Evolutionary conservation across 2,888 invertebrate species (phyloP).

Genomic region (Drosophila histrio): DNA sequence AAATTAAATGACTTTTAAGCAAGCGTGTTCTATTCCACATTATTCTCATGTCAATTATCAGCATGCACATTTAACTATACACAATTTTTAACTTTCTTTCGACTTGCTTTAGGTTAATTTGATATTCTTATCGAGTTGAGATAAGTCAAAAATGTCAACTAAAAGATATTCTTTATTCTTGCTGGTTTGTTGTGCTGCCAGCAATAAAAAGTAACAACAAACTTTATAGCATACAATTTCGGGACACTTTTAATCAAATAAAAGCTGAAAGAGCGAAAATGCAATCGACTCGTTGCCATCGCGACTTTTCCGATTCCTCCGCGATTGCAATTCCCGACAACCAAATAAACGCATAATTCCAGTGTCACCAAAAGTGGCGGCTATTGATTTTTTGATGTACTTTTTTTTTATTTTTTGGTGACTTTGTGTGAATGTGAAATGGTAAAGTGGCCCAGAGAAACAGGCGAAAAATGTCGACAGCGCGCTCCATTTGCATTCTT

Average conservation of each 20-base stretch:
- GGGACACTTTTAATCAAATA: conserved; percentile 34
- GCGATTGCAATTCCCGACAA: conserved; percentile 19
- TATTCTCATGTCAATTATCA: neutral
- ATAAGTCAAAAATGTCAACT: neutral
- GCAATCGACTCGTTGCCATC: conserved; percentile 11
- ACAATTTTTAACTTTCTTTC: neutral
- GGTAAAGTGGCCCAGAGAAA: conserved; percentile 40
- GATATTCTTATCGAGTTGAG: neutral
- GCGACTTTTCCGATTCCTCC: neutral
- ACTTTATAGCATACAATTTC: conserved; percentile 27
- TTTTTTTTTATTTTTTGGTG: neutral
- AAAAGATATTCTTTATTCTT: neutral
- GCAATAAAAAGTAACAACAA: conserved; percentile 9
- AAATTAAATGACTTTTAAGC: too few relatives aligned
- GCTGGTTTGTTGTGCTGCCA: neutral
- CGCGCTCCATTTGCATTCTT: conserved; percentile 76
- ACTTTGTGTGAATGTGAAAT: conserved; percentile 20
- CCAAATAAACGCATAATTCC: conserved; percentile 47
- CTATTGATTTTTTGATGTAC: conserved; percentile 61
- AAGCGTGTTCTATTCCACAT: too few relatives aligned
- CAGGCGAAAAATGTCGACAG: conserved; percentile 33
- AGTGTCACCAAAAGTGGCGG: conserved; percentile 47
- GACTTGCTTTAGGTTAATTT: too few relatives aligned
- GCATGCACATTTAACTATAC: neutral
- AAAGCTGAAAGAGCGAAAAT: conserved; percentile 8